A percentile compares a stretch with the other conserved stretches of the same genome.
Evolutionary conservation across 2,888 invertebrate species (phyloP).

Genomic region (Hypomecis atomaria): DNA sequence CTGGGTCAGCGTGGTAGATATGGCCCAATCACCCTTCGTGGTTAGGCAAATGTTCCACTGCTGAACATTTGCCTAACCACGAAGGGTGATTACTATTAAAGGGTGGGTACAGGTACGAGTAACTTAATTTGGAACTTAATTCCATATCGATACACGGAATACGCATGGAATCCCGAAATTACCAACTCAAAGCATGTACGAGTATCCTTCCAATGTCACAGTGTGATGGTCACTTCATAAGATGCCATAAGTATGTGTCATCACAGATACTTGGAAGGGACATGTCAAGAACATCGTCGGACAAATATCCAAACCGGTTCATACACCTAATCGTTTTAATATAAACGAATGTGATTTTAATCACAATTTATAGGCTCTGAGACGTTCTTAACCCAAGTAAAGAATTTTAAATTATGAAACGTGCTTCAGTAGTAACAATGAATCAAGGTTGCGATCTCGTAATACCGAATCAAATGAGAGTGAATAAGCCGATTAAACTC

Average conservation of each 20-base stretch:
- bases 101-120: too few species aligned
- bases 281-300: constrained; percentile 17
- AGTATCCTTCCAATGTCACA: background rate
- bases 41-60: too few species aligned
- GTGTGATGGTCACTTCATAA: constrained; percentile 7
- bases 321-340: constrained; percentile 17
- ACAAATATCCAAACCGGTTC: constrained; percentile 10
- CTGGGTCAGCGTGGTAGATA: too few species aligned
- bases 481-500: constrained; percentile 10
- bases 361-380: constrained; percentile 21
- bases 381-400: constrained; percentile 6
- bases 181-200: background rate
- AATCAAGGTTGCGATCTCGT: constrained; percentile 20
- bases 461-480: constrained; percentile 8
- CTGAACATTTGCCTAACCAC: too few species aligned
- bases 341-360: constrained; percentile 18
- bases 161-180: background rate
- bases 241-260: constrained; percentile 26
- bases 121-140: background rate
- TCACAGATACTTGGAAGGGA: constrained; percentile 23
- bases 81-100: too few species aligned
- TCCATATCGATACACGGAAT: background rate
- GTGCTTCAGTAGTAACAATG: constrained; percentile 15
- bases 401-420: constrained; percentile 21
- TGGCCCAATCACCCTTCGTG: too few species aligned